Evolutionary conservation across 2,797 vertebrate species (phyloP), one percentile per base, ranked within the genome.

Genomic region (Emydoidea blandingii): DNA sequence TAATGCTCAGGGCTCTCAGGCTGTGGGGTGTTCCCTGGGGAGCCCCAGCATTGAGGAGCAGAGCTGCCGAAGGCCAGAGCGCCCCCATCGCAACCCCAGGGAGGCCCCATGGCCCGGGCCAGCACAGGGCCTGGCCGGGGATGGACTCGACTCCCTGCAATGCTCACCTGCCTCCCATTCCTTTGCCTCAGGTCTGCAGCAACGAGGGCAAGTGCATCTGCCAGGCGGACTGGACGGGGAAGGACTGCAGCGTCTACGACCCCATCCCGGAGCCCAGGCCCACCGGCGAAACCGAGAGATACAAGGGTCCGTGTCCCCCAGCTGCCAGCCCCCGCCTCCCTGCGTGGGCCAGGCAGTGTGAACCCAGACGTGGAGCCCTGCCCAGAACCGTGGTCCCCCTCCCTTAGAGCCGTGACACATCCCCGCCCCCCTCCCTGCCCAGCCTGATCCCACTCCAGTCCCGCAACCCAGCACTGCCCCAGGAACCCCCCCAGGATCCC

Each of bases 201-300:
- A 99, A 99, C 0, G 99, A 99, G 96, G 99, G 99, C 93, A 99
- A 99, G 95, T 99, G 99, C 92, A 99, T 99, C 98, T 99, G 99
- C 93, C 98, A 99, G 96, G 91, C 99, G 1, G 99, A 99, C 97
- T 99, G 99, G 98, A 99, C 99, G 0, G 99, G 99, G 94, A 99
- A 99, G 97, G 99, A 99, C 98, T 99, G 99, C 98, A 99, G 99
- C 5, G 98, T 99, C 29, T 99, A 98, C 76, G 99, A 99, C 97
- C 99, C 99, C 78, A 98, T 99, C 91, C 99, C 99, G 0, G 99
- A 99, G 2, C 98, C 99, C 1, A 99, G 98, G 1, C 98, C 98
- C 52, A 98, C 98, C 0, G 98, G 98, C 5, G 98, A 98, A 94
- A 98, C 97, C 0, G 99, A 99, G 97, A 98, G 99, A 96, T 98